Evolutionary conservation across 2,113 vertebrate species (phyloP).

Genomic region (Microtus oregoni): DNA sequence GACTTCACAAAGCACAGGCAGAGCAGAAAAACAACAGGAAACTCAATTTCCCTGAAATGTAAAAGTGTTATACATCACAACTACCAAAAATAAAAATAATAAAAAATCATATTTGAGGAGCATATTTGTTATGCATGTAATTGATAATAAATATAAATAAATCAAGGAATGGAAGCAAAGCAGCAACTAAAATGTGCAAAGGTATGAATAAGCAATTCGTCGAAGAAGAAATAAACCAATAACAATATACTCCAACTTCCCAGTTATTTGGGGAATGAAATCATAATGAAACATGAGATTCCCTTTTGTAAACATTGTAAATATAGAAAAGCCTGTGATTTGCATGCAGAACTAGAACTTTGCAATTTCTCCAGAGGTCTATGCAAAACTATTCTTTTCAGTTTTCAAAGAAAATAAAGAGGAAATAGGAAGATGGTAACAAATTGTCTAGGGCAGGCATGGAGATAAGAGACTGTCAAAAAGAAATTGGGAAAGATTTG

Average conservation of each 20-base stretch:
- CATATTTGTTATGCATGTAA: background rate
- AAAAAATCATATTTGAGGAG: background rate
- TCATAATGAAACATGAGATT: slow-evolving; percentile 6
- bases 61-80: background rate
- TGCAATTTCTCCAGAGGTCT: background rate
- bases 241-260: background rate
- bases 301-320: slow-evolving; percentile 8
- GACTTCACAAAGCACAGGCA: background rate
- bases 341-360: background rate
- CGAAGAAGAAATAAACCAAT: background rate
- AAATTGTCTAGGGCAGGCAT: background rate
- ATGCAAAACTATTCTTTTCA: background rate
- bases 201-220: background rate
- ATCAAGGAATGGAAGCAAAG: background rate
- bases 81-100: background rate
- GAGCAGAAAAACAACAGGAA: slow-evolving; percentile 15
- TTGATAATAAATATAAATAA: slow-evolving; percentile 1
- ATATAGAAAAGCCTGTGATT: slow-evolving; percentile 14
- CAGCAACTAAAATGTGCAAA: background rate
- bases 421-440: slow-evolving; percentile 39
- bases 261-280: slow-evolving; percentile 13
- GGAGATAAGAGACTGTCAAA: slow-evolving; percentile 39
- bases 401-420: slow-evolving; percentile 36
- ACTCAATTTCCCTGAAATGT: slow-evolving; percentile 16
- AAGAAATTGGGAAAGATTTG: slow-evolving; percentile 48